phyloP scores from a whole-genome alignment of 1,140 invertebrate genomes.

The Sinonovacula constricta region DNA sequence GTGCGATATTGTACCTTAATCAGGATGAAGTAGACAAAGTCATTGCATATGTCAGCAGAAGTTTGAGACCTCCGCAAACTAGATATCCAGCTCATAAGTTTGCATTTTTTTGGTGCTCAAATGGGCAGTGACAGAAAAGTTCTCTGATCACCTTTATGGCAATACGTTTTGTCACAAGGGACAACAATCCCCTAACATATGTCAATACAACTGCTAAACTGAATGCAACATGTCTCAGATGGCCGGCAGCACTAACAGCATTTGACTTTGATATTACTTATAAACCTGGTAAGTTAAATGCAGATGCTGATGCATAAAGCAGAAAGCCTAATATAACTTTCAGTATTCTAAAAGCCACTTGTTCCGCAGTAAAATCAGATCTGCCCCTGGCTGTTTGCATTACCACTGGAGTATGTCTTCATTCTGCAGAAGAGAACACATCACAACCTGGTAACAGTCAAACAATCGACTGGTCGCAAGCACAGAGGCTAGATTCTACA shows the following conservation, averaged over 20 bases:
- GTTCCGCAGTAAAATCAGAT: not conserved
- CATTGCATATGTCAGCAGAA: not conserved
- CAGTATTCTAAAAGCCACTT: constrained; percentile 1
- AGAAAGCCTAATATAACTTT: not conserved
- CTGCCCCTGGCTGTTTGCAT: constrained; percentile 1
- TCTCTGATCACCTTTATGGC: constrained; percentile 1
- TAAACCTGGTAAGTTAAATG: constrained; percentile 16
- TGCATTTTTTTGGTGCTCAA: constrained; percentile 14
- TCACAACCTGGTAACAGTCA: not conserved
- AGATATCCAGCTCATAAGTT: constrained; percentile 7
- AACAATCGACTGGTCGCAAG: not conserved
- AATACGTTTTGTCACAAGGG: constrained; percentile 22
- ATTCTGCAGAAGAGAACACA: not conserved
- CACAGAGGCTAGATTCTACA: not conserved
- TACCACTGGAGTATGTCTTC: not conserved
- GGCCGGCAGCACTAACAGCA: not conserved
- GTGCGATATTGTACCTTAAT: not conserved
- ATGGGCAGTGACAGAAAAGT: constrained; percentile 15
- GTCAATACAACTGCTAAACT: constrained; percentile 24
- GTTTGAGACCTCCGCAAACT: not conserved
- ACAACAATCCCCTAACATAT: constrained; percentile 42
- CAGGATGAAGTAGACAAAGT: not conserved
- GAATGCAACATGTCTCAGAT: constrained; percentile 8
- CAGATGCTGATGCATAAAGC: constrained; percentile 6
- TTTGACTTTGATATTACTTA: not conserved